Conservation (phyloP, 2,888 invertebrate species). For the Meganola albula region DNA sequence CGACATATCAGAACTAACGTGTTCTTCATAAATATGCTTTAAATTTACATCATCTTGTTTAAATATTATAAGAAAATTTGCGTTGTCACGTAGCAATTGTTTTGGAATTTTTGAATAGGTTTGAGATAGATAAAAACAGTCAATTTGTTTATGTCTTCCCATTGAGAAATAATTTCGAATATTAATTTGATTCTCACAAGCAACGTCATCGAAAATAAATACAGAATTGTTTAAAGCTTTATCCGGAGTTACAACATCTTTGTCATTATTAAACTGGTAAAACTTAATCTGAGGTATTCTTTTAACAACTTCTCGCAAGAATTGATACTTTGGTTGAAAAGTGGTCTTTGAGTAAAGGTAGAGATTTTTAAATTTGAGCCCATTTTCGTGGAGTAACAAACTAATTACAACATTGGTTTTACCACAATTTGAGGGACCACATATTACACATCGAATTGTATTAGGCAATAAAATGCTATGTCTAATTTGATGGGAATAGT, state of each 20-base stretch:
- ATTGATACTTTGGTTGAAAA: slow-evolving; percentile 17
- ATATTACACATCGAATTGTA: too few species aligned
- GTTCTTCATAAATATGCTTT: not conserved
- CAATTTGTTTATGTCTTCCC: slow-evolving; percentile 3
- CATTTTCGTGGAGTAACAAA: slow-evolving; percentile 19
- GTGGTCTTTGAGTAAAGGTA: slow-evolving; percentile 18
- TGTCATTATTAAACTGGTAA: slow-evolving; percentile 1
- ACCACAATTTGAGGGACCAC: slow-evolving; percentile 20
- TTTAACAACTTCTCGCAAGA: slow-evolving; percentile 10
- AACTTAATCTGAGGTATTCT: slow-evolving; percentile 9
- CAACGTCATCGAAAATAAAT: slow-evolving; percentile 1
- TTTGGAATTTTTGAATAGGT: slow-evolving; percentile 1
- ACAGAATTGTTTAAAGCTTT: slow-evolving; percentile 2
- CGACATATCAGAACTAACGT: not conserved
- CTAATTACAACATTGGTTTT: slow-evolving; percentile 18
- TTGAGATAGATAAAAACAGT: too few species aligned
- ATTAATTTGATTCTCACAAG: slow-evolving; percentile 4
- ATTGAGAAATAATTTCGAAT: slow-evolving; percentile 11
- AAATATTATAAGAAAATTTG: not conserved
- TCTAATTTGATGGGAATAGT: slow-evolving; percentile 1
- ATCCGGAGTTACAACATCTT: slow-evolving; percentile 2
- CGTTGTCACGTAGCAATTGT: slow-evolving; percentile 1
- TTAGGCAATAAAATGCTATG: slow-evolving; percentile 16
- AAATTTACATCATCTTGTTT: slow-evolving; percentile 2
- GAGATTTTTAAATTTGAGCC: slow-evolving; percentile 13